Evolutionary conservation across 2,113 vertebrate genomes (phyloP).

Genomic region (Neolamprologus falcicula): DNA sequence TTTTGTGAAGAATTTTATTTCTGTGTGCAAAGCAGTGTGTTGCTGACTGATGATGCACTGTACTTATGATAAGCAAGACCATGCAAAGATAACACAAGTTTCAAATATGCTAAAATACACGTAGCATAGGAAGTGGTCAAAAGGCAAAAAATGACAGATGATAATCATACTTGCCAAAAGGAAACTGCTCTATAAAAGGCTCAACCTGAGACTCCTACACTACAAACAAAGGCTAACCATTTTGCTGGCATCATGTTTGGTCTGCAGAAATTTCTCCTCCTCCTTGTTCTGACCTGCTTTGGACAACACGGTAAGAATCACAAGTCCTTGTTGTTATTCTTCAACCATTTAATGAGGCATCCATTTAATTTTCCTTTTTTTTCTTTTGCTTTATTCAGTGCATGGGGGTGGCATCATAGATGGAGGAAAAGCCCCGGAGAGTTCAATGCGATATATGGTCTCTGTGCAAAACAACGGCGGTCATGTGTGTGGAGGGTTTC

Average conservation of each 20-base stretch:
- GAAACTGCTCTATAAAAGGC: not conserved
- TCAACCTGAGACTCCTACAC: accelerated
- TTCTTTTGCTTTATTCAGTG: accelerated
- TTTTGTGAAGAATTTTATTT: not conserved
- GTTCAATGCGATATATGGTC: conserved; percentile 65
- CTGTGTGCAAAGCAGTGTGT: not conserved
- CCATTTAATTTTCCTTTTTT: not conserved
- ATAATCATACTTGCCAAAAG: not conserved
- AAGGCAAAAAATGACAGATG: not conserved
- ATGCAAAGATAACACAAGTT: not conserved
- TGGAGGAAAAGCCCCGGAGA: conserved; percentile 23
- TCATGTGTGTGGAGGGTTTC: conserved; percentile 57
- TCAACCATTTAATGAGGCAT: not conserved
- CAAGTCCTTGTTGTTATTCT: accelerated
- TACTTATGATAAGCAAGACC: not conserved
- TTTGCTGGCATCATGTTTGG: not conserved
- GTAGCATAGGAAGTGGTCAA: not conserved
- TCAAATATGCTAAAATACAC: accelerated
- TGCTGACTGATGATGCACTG: accelerated
- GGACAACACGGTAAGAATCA: not conserved
- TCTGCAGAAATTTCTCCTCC: not conserved
- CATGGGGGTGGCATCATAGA: conserved; percentile 52
- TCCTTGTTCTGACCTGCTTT: not conserved
- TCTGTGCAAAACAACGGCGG: conserved; percentile 1
- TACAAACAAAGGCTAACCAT: not conserved